Base-by-base conservation (phyloP, 2,888 invertebrate species). In the Ecliptopera silaceata region DNA sequence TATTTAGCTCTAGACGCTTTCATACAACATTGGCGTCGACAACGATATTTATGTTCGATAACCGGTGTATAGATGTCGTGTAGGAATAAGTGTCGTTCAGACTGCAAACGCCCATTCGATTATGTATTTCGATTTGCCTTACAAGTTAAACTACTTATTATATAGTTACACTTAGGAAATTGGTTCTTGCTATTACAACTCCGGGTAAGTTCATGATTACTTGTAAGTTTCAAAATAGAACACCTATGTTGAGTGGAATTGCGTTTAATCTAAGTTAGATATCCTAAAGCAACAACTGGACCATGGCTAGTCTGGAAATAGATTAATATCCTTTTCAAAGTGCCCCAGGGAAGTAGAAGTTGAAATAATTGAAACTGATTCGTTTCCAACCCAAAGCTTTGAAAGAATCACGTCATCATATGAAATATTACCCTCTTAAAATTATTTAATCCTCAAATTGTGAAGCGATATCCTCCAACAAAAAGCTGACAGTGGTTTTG, bases 401-500 rank as follows among this genome's bases (percentile, higher is more conserved):
- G 1, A 12, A 13, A 34, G 46, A 62, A 1, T 26, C 61, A 58
- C 50, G 60, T 61, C 59, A 70, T 65, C 63, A 48, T 61, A 64
- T 67, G 66, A 72, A 64, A 74, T 72, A 71, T 69, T 59, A 70
- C 66, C 69, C 70, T 68, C 62, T 68, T 47, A 64, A 63, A 72
- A 69, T 75, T 69, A 72, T 72, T 71, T 69, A 73, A 74, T 74
- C 66, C 63, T 61, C 59, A 59, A 74, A 75, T 71, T 74, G 71
- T 70, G 69, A 73, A 82, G 75, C 73, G 73, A 77, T 78, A 77
- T 75, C 66, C 70, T 70, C 65, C 80, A 78, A 80, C 81, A 84
- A 85, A 88, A 86, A 82, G 79, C 83, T 79, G 77, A 75, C 83
- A 79, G 77, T 79, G 86, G 85, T 85, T 85, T 80, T 79, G 82